Conservation (phyloP, 2,113 vertebrate species). For the Lophius piscatorius region DNA sequence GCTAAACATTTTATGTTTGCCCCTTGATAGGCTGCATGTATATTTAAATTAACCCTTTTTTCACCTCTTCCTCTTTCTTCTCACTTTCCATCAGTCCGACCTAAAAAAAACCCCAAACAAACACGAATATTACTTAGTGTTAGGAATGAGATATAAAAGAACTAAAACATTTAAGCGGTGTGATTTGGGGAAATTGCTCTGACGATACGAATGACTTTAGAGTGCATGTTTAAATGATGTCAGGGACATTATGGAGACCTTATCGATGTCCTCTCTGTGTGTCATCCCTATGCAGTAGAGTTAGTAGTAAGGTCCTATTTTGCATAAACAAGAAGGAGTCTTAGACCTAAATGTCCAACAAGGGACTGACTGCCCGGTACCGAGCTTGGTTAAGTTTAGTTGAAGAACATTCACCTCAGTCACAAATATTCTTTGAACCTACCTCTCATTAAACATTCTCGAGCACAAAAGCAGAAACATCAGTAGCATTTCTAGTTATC, state of each 20-base stretch:
- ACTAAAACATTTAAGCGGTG: neutral
- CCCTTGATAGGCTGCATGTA: too few species aligned
- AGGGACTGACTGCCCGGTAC: constrained; percentile 34
- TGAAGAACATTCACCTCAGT: too few species aligned
- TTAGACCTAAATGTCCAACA: constrained; percentile 52
- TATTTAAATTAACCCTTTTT: too few species aligned
- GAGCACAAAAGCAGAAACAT: constrained; percentile 23
- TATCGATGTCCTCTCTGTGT: constrained; percentile 24
- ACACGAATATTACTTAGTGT: neutral
- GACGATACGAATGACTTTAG: neutral
- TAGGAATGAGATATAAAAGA: neutral
- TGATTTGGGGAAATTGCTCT: neutral
- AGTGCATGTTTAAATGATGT: constrained; percentile 16
- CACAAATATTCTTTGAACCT: constrained; percentile 8
- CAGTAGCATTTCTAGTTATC: neutral
- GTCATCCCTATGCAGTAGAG: constrained; percentile 67
- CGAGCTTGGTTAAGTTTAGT: constrained; percentile 22
- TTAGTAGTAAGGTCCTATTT: constrained; percentile 53
- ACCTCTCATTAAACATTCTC: constrained; percentile 34
- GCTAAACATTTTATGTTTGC: too few species aligned
- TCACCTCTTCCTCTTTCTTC: too few species aligned
- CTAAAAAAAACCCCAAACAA: neutral
- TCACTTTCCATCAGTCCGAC: constrained; percentile 1
- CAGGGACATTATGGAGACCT: constrained; percentile 28
- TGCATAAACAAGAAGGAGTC: constrained; percentile 56